Conservation (phyloP, 2,113 vertebrate genomes). For the Caranx ignobilis region DNA sequence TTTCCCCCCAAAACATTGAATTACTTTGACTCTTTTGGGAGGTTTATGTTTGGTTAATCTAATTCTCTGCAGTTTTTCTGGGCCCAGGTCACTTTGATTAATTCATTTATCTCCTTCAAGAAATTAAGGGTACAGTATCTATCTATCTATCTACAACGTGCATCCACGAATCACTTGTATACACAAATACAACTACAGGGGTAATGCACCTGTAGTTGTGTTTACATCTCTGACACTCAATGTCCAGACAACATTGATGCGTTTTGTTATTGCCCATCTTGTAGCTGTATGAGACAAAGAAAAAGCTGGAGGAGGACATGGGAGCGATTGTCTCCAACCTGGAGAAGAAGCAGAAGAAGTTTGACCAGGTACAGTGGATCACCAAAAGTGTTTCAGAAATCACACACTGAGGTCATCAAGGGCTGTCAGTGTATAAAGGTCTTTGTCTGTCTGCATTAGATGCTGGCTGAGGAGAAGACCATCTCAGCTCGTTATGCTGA, state of each 20-base stretch:
- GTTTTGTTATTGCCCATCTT: neutral
- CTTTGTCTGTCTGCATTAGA: conserved; percentile 75
- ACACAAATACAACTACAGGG: too few species aligned
- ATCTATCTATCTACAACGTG: neutral
- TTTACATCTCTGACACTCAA: too few species aligned
- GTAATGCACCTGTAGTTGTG: too few species aligned
- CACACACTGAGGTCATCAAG: neutral
- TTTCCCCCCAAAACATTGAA: too few species aligned
- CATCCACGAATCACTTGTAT: neutral
- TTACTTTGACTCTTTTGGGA: too few species aligned
- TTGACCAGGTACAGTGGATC: conserved; percentile 90
- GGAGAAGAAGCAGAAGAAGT: conserved; percentile 99
- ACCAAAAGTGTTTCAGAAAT: too few species aligned
- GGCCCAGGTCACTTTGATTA: too few species aligned
- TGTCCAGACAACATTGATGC: neutral
- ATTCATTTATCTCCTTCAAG: too few species aligned
- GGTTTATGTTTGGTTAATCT: too few species aligned
- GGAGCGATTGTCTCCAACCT: conserved; percentile 93
- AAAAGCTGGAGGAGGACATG: conserved; percentile 95
- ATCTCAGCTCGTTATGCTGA: conserved; percentile 93
- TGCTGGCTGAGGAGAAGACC: conserved; percentile 96
- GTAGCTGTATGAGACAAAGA: conserved; percentile 93
- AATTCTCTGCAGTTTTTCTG: too few species aligned
- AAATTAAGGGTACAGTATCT: too few species aligned
- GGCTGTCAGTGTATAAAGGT: neutral